A percentile compares a stretch with the other conserved stretches of the same genome.
Conservation (phyloP, 2,888 invertebrate species). For the Pristionchus arcanus region DNA sequence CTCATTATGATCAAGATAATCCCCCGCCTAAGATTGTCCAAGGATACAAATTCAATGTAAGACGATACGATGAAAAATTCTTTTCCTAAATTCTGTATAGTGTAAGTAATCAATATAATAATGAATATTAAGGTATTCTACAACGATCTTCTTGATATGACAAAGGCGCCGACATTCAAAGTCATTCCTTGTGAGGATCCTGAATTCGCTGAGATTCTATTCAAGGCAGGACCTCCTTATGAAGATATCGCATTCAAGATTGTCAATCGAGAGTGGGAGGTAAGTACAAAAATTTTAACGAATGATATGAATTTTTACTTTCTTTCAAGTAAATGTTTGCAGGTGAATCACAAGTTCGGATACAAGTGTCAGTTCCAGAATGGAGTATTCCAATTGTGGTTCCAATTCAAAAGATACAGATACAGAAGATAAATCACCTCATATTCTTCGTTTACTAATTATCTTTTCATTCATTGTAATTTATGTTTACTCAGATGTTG, state of each 20-base stretch:
- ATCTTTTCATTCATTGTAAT: conserved; percentile 16
- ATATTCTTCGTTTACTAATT: not conserved
- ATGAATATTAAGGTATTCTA: conserved; percentile 88
- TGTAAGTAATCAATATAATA: not conserved
- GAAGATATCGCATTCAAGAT: conserved; percentile 85
- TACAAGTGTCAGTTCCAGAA: conserved; percentile 99
- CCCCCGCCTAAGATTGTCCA: conserved; percentile 99
- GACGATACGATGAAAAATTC: conserved; percentile 8
- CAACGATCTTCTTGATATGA: conserved; percentile 96
- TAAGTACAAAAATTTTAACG: conserved; percentile 60
- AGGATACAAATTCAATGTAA: conserved; percentile 97
- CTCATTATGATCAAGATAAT: conserved; percentile 99
- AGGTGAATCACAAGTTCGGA: conserved; percentile 89
- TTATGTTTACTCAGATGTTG: conserved; percentile 29
- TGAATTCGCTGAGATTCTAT: conserved; percentile 94
- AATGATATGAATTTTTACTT: conserved; percentile 81
- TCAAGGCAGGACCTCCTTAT: conserved; percentile 98
- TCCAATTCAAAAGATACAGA: conserved; percentile 97
- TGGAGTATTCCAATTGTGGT: conserved; percentile 99
- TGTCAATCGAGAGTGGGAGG: conserved; percentile 98
- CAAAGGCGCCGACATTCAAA: conserved; percentile 92
- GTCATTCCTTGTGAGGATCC: conserved; percentile 86
- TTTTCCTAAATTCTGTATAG: not conserved
- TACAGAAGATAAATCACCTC: conserved; percentile 85
- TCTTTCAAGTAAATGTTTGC: not conserved